Percentiles rank a stretch among this genome's conserved stretches.
These are phyloP conservation scores for Gymnoscopelus braueri DNA, from an alignment of 2,797 vertebrate species.

Conservation along the genomic window DNA sequence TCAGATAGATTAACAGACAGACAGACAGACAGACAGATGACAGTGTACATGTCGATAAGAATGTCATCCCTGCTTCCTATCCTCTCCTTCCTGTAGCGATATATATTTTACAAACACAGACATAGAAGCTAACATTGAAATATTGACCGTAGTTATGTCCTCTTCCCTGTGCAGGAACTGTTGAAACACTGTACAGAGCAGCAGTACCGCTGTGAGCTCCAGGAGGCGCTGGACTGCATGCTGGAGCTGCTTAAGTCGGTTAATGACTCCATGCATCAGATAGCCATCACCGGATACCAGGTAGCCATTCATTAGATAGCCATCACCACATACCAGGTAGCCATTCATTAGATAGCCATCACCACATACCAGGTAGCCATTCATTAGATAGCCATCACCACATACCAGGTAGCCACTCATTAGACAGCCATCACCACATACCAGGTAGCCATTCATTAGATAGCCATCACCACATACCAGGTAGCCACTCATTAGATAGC, in stretches of 20 bases:
- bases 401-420: neutral
- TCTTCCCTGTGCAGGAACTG: constrained; percentile 84
- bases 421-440: neutral
- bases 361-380: neutral
- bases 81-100: neutral
- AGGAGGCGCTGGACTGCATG: constrained; percentile 92
- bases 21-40: constrained; percentile 4
- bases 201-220: constrained; percentile 85
- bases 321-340: neutral
- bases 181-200: constrained; percentile 89
- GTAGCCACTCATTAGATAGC: constrained; percentile 93
- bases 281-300: constrained; percentile 93
- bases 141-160: constrained; percentile 1
- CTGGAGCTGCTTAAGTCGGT: constrained; percentile 95
- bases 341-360: neutral
- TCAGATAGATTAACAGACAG: neutral
- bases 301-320: constrained; percentile 69
- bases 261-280: constrained; percentile 99
- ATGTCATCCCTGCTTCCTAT: neutral
- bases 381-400: neutral
- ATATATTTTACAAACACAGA: neutral
- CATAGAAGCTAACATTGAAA: neutral
- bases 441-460: too few species aligned
- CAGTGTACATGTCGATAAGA: neutral
- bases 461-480: neutral